Evolutionary conservation across 2,113 vertebrate species (phyloP).

Genomic region (Pterocles burchelli): DNA sequence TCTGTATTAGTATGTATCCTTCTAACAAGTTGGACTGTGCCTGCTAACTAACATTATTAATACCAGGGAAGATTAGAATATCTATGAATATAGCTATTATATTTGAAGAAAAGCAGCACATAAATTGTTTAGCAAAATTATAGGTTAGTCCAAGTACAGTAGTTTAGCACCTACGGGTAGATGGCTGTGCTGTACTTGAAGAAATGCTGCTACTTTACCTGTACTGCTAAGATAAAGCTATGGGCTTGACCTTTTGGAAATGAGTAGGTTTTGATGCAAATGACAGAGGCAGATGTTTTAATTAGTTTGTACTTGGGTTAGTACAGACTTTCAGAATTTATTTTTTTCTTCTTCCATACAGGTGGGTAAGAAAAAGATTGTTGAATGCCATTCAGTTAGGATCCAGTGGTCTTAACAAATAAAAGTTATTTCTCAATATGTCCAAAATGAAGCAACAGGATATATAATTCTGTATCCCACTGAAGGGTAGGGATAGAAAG

Average conservation of each 20-base stretch:
- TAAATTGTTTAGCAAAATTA: not conserved
- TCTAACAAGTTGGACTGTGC: not conserved
- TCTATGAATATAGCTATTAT: not conserved
- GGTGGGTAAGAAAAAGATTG: not conserved
- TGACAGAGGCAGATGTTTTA: not conserved
- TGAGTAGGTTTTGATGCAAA: not conserved
- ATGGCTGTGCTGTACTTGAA: not conserved
- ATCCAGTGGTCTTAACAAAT: not conserved
- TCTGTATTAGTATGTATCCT: not conserved
- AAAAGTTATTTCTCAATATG: not conserved
- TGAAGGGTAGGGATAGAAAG: not conserved
- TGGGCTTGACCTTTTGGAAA: not conserved
- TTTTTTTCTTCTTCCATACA: not conserved
- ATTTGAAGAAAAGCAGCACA: not conserved
- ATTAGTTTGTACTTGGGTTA: not conserved
- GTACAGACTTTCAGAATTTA: not conserved
- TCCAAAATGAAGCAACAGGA: not conserved
- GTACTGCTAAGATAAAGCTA: not conserved
- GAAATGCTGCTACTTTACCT: not conserved
- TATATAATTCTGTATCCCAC: not conserved
- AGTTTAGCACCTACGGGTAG: not conserved
- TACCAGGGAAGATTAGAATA: not conserved
- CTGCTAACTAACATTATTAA: not conserved
- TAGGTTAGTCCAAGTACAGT: not conserved
- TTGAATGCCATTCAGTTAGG: not conserved